phyloP scores from a whole-genome alignment of 1,140 invertebrate species.

The Halyomorpha halys region DNA sequence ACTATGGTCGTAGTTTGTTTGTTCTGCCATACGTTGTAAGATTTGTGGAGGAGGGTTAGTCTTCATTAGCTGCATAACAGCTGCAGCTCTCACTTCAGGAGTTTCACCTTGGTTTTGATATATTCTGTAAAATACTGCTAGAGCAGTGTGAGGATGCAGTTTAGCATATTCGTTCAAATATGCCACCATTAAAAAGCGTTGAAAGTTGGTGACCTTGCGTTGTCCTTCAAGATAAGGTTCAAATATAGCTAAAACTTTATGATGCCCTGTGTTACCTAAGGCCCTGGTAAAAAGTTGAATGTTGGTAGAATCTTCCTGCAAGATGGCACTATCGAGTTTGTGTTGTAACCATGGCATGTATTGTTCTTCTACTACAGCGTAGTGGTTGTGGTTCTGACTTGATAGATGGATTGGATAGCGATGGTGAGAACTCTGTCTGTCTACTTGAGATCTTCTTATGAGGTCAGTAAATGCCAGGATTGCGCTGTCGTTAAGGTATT shows the following conservation, averaged over 20 bases:
- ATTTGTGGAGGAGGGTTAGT: slow-evolving; percentile 45
- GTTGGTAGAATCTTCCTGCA: slow-evolving; percentile 39
- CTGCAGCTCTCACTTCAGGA: slow-evolving; percentile 50
- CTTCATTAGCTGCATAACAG: slow-evolving; percentile 45
- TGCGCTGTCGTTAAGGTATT: slow-evolving; percentile 40
- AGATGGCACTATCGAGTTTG: slow-evolving; percentile 42
- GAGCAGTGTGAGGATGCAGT: slow-evolving; percentile 39
- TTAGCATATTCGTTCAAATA: slow-evolving; percentile 40
- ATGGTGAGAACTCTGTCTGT: slow-evolving; percentile 43
- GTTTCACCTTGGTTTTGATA: slow-evolving; percentile 50
- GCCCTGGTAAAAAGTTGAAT: slow-evolving; percentile 48
- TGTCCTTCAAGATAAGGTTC: slow-evolving; percentile 52
- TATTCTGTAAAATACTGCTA: slow-evolving; percentile 49
- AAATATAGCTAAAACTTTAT: slow-evolving; percentile 44
- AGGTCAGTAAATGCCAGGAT: slow-evolving; percentile 46
- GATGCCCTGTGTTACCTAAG: slow-evolving; percentile 49
- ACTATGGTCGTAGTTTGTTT: slow-evolving; percentile 49
- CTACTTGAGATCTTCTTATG: slow-evolving; percentile 44
- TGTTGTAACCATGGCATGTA: slow-evolving; percentile 46
- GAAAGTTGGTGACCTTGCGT: slow-evolving; percentile 42
- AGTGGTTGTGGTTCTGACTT: slow-evolving; percentile 38
- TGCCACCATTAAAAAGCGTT: slow-evolving; percentile 48
- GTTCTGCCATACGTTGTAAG: slow-evolving; percentile 54
- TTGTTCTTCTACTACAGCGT: slow-evolving; percentile 38
- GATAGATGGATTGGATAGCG: slow-evolving; percentile 50